Conservation (phyloP, 2,888 invertebrate species). For the Dynastes grantii region DNA sequence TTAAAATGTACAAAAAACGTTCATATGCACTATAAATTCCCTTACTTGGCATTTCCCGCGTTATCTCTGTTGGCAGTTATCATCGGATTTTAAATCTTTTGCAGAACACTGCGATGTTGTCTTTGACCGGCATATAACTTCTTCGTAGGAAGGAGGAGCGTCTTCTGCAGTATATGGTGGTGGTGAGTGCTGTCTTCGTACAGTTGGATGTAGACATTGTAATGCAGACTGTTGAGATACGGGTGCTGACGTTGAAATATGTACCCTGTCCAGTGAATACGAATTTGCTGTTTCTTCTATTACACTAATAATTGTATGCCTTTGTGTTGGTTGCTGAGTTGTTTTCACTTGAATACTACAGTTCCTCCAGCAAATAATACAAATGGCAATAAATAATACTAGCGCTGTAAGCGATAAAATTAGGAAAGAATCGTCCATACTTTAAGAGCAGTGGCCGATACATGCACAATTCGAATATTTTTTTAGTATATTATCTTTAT, state of each 20-base stretch:
- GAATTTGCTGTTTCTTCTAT: neutral
- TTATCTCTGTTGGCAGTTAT: too few species aligned
- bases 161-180: neutral
- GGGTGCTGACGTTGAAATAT: too few species aligned
- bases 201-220: too few species aligned
- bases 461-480: neutral
- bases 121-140: neutral
- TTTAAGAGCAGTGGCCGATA: neutral
- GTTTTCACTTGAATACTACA: neutral
- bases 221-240: too few species aligned
- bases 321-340: neutral
- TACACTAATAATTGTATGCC: neutral
- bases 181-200: too few species aligned
- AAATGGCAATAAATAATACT: neutral
- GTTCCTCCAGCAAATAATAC: neutral
- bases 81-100: too few species aligned
- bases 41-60: too few species aligned
- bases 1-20: too few species aligned
- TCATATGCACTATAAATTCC: too few species aligned
- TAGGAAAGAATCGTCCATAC: neutral
- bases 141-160: neutral
- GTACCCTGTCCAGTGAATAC: too few species aligned
- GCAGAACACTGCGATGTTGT: neutral
- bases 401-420: neutral
- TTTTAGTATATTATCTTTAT: neutral